Evolutionary conservation across 2,888 invertebrate genomes (phyloP).

Genomic region (Archips crataeganus): DNA sequence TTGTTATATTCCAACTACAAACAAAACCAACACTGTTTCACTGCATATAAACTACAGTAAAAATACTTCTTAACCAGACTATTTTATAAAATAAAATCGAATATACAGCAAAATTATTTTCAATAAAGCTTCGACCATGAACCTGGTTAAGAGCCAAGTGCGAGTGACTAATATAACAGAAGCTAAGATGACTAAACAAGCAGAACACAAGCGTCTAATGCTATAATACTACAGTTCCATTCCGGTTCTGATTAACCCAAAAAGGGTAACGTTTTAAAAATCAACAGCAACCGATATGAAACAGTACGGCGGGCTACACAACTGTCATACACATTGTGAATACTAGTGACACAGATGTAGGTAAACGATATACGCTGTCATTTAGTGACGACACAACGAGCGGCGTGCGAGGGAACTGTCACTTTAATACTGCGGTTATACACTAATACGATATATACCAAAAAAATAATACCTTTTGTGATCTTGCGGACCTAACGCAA

Average conservation of each 20-base stretch:
- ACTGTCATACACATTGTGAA: neutral
- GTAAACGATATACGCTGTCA: neutral
- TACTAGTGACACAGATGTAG: neutral
- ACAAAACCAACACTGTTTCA: neutral
- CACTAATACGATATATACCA: neutral
- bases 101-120: too few species aligned
- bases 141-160: neutral
- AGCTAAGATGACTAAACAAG: constrained; percentile 51
- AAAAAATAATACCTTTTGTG: neutral
- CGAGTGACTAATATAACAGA: constrained; percentile 41
- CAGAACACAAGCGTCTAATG: constrained; percentile 54
- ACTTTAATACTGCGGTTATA: neutral
- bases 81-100: neutral
- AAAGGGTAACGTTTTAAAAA: too few species aligned
- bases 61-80: neutral
- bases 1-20: constrained; percentile 6
- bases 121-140: neutral
- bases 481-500: too few species aligned
- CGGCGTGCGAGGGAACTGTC: neutral
- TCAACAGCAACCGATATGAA: neutral
- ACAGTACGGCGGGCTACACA: neutral
- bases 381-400: neutral
- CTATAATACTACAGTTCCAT: constrained; percentile 5
- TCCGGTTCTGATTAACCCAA: neutral
- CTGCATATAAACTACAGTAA: neutral